phyloP scores from a whole-genome alignment of 2,797 vertebrate genomes.

The Lemur catta region DNA sequence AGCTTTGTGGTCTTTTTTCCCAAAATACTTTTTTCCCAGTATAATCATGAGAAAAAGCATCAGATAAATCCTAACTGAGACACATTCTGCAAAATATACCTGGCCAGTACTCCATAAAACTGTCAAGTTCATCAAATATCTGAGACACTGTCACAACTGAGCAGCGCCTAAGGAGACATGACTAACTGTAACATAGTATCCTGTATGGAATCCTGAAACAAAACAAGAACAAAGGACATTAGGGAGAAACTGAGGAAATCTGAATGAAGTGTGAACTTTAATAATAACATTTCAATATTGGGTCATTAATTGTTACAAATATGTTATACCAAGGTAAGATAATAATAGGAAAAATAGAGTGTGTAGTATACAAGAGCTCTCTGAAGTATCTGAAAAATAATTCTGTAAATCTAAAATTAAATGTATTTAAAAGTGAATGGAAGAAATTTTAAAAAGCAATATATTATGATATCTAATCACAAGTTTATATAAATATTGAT shows the following conservation, averaged over 20 bases:
- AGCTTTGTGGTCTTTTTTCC: neutral
- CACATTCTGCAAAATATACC: neutral
- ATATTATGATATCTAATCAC: neutral
- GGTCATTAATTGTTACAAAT: neutral
- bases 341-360: neutral
- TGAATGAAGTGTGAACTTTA: neutral
- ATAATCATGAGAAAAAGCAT: neutral
- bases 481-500: neutral
- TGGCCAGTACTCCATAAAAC: neutral
- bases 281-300: neutral
- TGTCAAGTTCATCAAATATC: neutral
- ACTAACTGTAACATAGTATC: neutral
- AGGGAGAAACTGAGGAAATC: neutral
- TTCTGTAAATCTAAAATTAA: neutral
- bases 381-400: neutral
- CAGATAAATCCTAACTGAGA: neutral
- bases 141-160: neutral
- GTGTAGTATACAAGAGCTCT: rapidly evolving
- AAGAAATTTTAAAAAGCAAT: neutral
- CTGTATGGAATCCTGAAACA: neutral
- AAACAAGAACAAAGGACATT: neutral
- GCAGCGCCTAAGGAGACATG: neutral
- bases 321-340: neutral
- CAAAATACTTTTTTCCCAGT: neutral
- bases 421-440: neutral